Evolutionary conservation across 2,888 invertebrate species (phyloP), one percentile per base, ranked within the genome.

Genomic region (Uloborus plumipes): DNA sequence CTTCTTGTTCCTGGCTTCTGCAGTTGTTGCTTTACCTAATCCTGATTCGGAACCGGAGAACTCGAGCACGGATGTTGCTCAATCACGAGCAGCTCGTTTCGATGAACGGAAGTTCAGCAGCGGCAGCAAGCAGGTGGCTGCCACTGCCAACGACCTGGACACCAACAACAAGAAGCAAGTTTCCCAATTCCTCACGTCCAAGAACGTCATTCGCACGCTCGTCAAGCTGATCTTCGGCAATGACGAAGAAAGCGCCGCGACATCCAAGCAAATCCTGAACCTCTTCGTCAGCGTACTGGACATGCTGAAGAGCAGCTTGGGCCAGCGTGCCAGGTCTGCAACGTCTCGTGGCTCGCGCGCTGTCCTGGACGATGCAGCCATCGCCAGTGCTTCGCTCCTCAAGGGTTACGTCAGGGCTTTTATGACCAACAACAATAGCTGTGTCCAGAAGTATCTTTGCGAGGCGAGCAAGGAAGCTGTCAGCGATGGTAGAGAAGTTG

Each of bases 241-340:
- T 18, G 85, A 85, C 47, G 86, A 86, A 49, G 86, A 86, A 55
- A 85, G 85, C 61, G 79, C 85, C 1, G 86, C 86, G 0, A 86
- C 86, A 11, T 86, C 86, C 1, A 75, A 86, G 39, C 86, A 86
- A 62, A 86, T 86, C 16, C 59, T 86, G 6, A 85, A 84, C 50
- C 78, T 86, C 53, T 77, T 86, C 20, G 86, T 84, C 47, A 84
- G 79, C 16, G 85, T 97, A 62, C 90, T 97, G 91, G 96, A 97
- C 88, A 96, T 96, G 78, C 90, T 97, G 88, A 96, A 96, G 90
- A 95, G 95, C 47, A 96, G 96, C 53, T 95, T 97, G 91, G 95
- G 96, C 49, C 96, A 96, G 89, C 93, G 96, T 87, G 95, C 96
- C 20, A 89, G 96, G 87, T 92, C 93, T 15, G 96, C 96, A 51